Base-by-base conservation (phyloP, 2,888 invertebrate species). In the Tenthredo amoena region DNA sequence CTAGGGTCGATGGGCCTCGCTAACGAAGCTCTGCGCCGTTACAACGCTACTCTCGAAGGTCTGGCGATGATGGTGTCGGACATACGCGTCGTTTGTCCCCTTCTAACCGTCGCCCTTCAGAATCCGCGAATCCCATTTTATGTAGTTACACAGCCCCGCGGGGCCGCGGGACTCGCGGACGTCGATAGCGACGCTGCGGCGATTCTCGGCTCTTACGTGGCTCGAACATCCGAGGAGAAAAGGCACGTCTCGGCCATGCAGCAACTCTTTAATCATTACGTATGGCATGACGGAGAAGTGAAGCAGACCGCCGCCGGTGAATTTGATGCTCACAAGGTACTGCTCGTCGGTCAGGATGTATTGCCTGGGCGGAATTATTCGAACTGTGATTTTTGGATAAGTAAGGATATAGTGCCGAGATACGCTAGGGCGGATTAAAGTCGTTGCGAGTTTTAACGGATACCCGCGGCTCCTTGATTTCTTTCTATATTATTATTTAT, bases 191-290 rank as follows among this genome's bases (percentile, higher is more conserved):
- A 98, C 91, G 95, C 97, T 0, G 95, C 96, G 84, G 97, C 97
- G 0, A 98, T 98, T 88, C 95, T 98, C 74, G 97, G 97, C 0
- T 95, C 96, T 18, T 97, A 96, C 89, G 96, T 96, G 86, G 96
- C 96, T 0, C 96, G 95, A 89, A 96, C 96, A 62, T 96, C 96
- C 0, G 96, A 96, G 89, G 97, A 97, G 91, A 95, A 96, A 68
- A 95, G 96, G 26, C 98, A 96, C 91, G 95, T 97, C 88, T 95
- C 96, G 0, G 96, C 97, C 15, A 97, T 98, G 95, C 97, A 97
- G 91, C 96, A 96, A 87, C 93, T 97, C 47, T 98, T 98, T 93
- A 97, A 97, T 93, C 96, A 97, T 89, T 98, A 96, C 90, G 97
- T 97, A 1, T 96, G 96, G 95, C 96, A 96, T 88, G 97, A 97